Evolutionary conservation across 2,113 vertebrate species (phyloP).

Genomic region (Pedionomus torquatus): DNA sequence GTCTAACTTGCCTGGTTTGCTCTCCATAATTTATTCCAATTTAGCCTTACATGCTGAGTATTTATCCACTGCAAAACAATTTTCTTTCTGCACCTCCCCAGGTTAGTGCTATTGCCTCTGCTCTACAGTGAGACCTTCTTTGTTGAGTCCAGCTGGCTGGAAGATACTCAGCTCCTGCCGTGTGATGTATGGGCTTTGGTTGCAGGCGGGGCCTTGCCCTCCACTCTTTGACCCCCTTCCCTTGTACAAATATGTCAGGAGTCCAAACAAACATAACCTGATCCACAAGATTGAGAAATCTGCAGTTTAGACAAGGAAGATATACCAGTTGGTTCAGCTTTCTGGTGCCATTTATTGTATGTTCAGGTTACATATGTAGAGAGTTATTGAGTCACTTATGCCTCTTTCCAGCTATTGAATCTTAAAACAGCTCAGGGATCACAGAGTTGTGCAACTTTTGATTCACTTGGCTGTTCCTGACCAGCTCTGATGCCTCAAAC

Average conservation of each 20-base stretch:
- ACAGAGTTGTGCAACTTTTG: not conserved
- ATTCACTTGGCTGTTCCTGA: not conserved
- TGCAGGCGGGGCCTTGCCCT: not conserved
- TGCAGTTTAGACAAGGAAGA: not conserved
- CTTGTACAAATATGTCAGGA: not conserved
- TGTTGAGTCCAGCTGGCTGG: not conserved
- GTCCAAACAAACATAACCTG: not conserved
- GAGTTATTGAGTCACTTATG: not conserved
- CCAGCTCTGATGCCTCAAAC: not conserved
- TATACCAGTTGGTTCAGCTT: not conserved
- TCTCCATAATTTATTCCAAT: not conserved
- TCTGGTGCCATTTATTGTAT: not conserved
- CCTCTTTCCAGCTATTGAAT: not conserved
- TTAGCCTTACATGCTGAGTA: not conserved
- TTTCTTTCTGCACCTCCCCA: not conserved
- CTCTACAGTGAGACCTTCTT: not conserved
- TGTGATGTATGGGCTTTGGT: not conserved
- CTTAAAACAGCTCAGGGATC: not conserved
- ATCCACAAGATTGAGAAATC: not conserved
- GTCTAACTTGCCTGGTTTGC: not conserved
- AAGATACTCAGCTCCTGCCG: not conserved
- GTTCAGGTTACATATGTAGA: not conserved
- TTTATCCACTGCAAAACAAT: not conserved
- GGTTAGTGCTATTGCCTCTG: not conserved
- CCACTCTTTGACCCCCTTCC: not conserved